These are phyloP conservation scores for Podocnemis expansa DNA, from an alignment of 2,113 vertebrate species.

Conservation along the genomic window DNA sequence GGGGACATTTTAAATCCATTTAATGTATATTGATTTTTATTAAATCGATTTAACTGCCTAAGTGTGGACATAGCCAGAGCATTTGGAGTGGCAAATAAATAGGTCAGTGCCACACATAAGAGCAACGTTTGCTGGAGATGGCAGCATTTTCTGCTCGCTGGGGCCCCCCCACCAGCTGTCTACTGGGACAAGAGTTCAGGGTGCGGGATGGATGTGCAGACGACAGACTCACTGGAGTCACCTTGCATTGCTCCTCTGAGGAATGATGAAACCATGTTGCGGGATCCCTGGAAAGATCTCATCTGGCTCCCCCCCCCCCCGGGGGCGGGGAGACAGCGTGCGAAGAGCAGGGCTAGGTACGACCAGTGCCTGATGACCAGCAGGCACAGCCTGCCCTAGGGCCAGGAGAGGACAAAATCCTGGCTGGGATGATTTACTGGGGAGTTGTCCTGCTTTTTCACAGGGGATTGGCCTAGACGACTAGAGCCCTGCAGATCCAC, in stretches of 20 bases:
- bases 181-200: neutral
- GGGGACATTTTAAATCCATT: too few relatives aligned
- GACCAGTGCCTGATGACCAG: too few relatives aligned
- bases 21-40: too few relatives aligned
- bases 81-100: neutral
- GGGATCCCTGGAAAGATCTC: neutral
- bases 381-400: neutral
- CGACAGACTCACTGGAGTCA: neutral
- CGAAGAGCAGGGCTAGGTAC: neutral
- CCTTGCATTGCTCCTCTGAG: too few relatives aligned
- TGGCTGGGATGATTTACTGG: too few relatives aligned
- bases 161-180: neutral
- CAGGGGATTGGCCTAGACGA: too few relatives aligned
- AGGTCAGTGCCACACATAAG: neutral
- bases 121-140: neutral
- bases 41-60: too few relatives aligned
- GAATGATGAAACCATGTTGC: neutral
- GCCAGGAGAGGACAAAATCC: neutral
- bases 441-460: too few relatives aligned
- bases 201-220: rapidly evolving
- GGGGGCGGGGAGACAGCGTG: too few relatives aligned
- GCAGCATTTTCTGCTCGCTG: neutral
- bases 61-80: too few relatives aligned
- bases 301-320: neutral
- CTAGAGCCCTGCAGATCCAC: too few relatives aligned